Base-by-base conservation (phyloP, 2,888 invertebrate genomes). In the Pollenia angustigena region DNA sequence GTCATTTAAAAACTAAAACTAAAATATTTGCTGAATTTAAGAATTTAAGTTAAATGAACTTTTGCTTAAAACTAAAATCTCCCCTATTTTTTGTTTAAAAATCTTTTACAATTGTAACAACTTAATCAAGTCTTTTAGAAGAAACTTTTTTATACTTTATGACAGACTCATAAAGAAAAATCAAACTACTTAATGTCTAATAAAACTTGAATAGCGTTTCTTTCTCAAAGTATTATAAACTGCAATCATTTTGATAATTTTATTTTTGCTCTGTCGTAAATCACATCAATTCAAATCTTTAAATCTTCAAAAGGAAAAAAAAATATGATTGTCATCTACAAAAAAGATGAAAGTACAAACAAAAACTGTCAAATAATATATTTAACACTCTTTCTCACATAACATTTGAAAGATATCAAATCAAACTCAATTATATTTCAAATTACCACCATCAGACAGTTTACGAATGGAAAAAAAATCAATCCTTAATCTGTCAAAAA, bases 321-420 rank as follows among this genome's bases (percentile, higher is more conserved):
- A 48, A 48, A 23, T 23, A 16, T 16, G 42, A 9, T 54, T 3
- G 42, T 2, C 44, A 23, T 40, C 9, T 14, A 69, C 14, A 46
- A 64, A 78, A 48, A 44, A 60, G 23, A 46, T 14, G 23, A 8
- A 58, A 18, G 16, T 4, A 74, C 12, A n/a, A 50, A 58, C 12
- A 81, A 81, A 78, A 78, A 68, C 85, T 82, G 82, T 86, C 79
- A 82, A 86, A 86, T 86, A 74, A 82, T 86, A 82, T 82, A 85
- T 85, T 86, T 82, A 79, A 82, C 79, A 86, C 85, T 82, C 74
- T 60, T 72, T 79, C 23, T 76, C 62, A 74, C 46, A 79, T 68
- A 74, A 74, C 79, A 79, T 79, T 84, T 60, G 50, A 74, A 74
- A 79, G 84, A 84, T 79, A 84, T 84, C 84, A 79, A 84, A 84